phyloP scores from a whole-genome alignment of 2,797 vertebrate species.

The Iguana delicatissima region DNA sequence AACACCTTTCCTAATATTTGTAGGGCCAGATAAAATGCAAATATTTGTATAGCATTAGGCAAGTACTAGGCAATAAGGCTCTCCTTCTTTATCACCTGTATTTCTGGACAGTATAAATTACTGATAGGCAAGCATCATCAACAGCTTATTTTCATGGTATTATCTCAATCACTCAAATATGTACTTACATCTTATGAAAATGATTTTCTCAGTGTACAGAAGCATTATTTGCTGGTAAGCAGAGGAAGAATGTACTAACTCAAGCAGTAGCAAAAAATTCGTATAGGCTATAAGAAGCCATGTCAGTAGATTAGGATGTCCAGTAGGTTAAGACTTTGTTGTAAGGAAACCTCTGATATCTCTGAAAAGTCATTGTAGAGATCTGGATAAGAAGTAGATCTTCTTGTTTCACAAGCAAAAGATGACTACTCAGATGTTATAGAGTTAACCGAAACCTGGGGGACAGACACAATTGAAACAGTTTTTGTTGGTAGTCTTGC shows the following conservation, averaged over 20 bases:
- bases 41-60: constrained; percentile 23
- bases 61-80: constrained; percentile 1
- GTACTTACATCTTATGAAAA: background rate
- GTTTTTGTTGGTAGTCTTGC: background rate
- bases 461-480: background rate
- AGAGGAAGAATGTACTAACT: background rate
- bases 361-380: background rate
- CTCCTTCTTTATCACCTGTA: constrained; percentile 1
- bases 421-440: background rate
- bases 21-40: constrained; percentile 26
- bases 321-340: background rate
- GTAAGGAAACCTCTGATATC: background rate
- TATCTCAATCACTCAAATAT: background rate
- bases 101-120: constrained; percentile 10
- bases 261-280: background rate
- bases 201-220: background rate
- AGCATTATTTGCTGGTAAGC: background rate
- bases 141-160: background rate
- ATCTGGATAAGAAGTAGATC: background rate
- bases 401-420: background rate
- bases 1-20: constrained; percentile 23
- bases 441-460: background rate
- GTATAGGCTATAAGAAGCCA: background rate
- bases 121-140: background rate
- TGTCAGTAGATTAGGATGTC: background rate